Percentiles rank a stretch among this genome's conserved stretches.
phyloP scores from a whole-genome alignment of 2,113 vertebrate species.

The Nestor notabilis region DNA sequence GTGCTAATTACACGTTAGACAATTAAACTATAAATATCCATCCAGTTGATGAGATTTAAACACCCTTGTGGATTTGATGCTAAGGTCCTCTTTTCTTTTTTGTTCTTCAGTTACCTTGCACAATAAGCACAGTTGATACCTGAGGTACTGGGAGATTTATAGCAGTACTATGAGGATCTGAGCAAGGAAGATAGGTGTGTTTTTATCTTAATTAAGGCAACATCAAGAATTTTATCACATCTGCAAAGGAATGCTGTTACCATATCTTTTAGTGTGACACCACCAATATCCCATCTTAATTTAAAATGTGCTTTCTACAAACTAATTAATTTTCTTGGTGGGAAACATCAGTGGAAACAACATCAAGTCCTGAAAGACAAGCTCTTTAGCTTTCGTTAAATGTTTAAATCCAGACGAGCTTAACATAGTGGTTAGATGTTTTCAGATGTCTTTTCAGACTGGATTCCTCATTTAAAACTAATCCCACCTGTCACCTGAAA shows the following conservation, averaged over 20 bases:
- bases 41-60: background rate
- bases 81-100: background rate
- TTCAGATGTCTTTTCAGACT: slow-evolving; percentile 31
- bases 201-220: background rate
- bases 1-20: background rate
- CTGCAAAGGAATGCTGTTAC: background rate
- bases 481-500: slow-evolving; percentile 14
- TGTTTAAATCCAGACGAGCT: background rate
- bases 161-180: background rate
- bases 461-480: slow-evolving; percentile 29
- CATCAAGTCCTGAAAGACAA: background rate
- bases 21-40: slow-evolving; percentile 29
- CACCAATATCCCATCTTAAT: background rate
- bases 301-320: background rate
- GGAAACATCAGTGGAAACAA: background rate
- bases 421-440: background rate
- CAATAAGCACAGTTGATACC: background rate
- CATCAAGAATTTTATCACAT: background rate
- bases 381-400: background rate
- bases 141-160: background rate
- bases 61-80: background rate
- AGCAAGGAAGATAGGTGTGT: background rate
- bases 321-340: background rate
- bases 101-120: background rate
- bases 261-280: background rate